phyloP scores from a whole-genome alignment of 2,888 invertebrate species.

The Caenorhabditis sp. region DNA sequence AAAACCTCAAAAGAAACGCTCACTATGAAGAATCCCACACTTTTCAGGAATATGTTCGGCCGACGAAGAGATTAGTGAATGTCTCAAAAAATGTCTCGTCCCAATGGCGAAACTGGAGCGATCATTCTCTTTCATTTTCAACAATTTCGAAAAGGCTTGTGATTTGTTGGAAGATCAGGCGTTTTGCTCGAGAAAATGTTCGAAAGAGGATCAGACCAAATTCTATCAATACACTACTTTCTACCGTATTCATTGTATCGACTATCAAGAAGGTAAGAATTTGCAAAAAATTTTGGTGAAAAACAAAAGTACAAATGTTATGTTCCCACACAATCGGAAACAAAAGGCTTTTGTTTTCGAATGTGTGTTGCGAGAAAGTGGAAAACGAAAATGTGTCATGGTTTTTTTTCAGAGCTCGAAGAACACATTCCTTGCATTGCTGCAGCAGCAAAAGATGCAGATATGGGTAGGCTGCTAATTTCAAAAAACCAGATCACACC shows the following conservation, averaged over 20 bases:
- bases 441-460: slow-evolving; percentile 44
- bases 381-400: not conserved
- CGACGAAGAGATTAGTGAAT: slow-evolving; percentile 46
- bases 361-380: too few species aligned
- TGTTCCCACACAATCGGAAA: too few species aligned
- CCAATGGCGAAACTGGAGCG: slow-evolving; percentile 62
- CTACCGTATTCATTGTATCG: slow-evolving; percentile 53
- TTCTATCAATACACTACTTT: slow-evolving; percentile 55
- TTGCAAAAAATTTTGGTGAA: too few species aligned
- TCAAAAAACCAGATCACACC: not conserved
- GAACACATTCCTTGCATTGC: slow-evolving; percentile 47
- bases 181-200: slow-evolving; percentile 47
- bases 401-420: slow-evolving; percentile 37
- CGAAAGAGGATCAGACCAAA: slow-evolving; percentile 47
- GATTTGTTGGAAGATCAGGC: slow-evolving; percentile 49
- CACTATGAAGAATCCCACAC: not conserved
- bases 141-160: slow-evolving; percentile 63
- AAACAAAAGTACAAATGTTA: too few species aligned
- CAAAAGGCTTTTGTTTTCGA: too few species aligned
- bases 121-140: slow-evolving; percentile 63
- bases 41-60: not conserved
- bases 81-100: slow-evolving; percentile 59
- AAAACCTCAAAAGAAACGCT: not conserved
- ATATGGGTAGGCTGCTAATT: not conserved
- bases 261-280: slow-evolving; percentile 42